Conservation (phyloP, 2,797 vertebrate genomes). For the Trachurus trachurus region DNA sequence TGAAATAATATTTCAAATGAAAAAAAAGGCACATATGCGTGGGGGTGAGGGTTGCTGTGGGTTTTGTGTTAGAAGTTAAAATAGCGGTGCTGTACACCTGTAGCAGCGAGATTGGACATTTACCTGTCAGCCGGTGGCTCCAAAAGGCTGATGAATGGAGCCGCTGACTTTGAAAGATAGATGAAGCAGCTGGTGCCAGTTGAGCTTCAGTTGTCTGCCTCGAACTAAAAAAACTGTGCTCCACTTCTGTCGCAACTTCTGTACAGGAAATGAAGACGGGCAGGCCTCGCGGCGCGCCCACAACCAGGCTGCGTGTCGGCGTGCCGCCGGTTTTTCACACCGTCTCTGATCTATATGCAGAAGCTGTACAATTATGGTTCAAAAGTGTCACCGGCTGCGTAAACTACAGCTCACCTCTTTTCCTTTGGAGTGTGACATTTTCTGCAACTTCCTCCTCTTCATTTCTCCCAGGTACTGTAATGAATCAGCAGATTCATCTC, state of each 20-base stretch:
- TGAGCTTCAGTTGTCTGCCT: neutral
- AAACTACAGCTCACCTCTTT: neutral
- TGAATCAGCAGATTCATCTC: conserved; percentile 40
- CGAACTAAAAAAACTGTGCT: neutral
- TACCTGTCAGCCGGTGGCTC: neutral
- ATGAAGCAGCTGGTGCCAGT: conserved; percentile 1
- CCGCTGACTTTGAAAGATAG: neutral
- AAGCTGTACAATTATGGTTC: neutral
- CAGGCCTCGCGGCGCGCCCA: too few species aligned
- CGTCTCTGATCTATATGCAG: too few species aligned
- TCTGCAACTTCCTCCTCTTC: neutral
- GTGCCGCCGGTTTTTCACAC: neutral
- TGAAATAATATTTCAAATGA: neutral
- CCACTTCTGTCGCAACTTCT: neutral
- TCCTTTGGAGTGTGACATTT: conserved; percentile 35
- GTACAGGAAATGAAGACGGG: neutral
- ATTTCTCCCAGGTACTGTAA: neutral
- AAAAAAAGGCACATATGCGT: too few species aligned
- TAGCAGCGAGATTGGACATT: neutral
- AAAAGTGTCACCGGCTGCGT: neutral
- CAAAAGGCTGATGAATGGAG: neutral
- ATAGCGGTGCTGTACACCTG: too few species aligned
- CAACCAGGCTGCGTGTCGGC: neutral
- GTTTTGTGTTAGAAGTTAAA: neutral
- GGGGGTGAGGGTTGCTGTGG: neutral